Conservation (phyloP, 2,888 invertebrate species). For the Drosophila nigricruria region DNA sequence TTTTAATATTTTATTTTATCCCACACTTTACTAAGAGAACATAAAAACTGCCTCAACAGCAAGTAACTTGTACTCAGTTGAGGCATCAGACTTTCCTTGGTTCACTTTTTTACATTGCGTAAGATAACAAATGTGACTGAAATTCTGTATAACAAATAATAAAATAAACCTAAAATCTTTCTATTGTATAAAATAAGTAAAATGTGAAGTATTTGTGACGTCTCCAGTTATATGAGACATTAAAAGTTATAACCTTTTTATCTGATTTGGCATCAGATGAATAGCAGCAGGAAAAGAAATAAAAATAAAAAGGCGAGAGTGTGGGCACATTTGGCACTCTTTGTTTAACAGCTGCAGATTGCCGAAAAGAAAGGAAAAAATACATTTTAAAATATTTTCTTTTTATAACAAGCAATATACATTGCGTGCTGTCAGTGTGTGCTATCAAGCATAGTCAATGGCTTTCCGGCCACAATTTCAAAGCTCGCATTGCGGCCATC, state of each 20-base stretch:
- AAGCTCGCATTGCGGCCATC: conserved; percentile 14
- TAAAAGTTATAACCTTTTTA: conserved; percentile 5
- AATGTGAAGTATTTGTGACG: background rate
- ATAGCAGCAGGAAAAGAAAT: conserved; percentile 1
- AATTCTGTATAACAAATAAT: too few species aligned
- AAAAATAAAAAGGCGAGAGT: background rate
- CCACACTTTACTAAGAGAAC: too few species aligned
- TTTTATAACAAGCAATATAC: background rate
- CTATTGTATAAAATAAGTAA: background rate
- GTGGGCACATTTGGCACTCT: background rate
- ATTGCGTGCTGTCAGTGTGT: background rate
- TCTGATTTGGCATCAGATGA: conserved; percentile 2
- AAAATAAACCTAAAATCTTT: too few species aligned
- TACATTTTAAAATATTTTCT: background rate
- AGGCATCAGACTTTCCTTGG: too few species aligned
- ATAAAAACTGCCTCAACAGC: too few species aligned
- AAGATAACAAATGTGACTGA: too few species aligned
- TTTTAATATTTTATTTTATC: too few species aligned
- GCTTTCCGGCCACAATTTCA: background rate
- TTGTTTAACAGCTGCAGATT: background rate
- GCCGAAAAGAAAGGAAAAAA: background rate
- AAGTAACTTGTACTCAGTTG: too few species aligned
- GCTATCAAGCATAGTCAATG: conserved; percentile 3
- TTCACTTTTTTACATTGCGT: too few species aligned
- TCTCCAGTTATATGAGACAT: background rate